Evolutionary conservation across 1,140 invertebrate species (phyloP), one percentile per base, ranked within the genome.

Genomic region (Drosophila suzukii): DNA sequence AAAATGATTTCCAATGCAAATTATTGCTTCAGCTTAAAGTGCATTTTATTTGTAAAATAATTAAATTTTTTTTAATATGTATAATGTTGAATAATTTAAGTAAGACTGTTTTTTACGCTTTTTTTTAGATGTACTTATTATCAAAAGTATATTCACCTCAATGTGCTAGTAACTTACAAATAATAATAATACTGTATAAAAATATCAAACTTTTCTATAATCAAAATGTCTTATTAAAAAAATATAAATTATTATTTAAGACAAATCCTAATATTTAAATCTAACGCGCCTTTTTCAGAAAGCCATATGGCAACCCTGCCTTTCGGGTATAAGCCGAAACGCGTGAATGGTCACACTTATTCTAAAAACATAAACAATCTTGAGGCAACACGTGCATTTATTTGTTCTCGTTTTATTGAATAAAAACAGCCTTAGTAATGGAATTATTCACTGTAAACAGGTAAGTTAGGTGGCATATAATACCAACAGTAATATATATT

Each of bases 361-460:
- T 44, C 34, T 27, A 12, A 71, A 81, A 86, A 85, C 70, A 46
- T 84, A 86, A 86, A 86, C 82, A 86, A 78, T 56, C 39, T 47
- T 4, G 17, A 34, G 15, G 32, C 66, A 81, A 83, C 83, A 88
- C 83, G 83, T 88, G 83, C 63, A 54, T 46, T 50, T 38, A 30
- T 6, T 57, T 56, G 34, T 41, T 13, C 27, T 59, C 20, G 5
- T 56, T 24, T 39, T 61, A 24, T 32, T 76, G 7, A 67, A 24
- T 61, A 44, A 51, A 70, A 62, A 4, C 2, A 38, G 7, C 8
- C 20, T n/a, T 10, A 74, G 54, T 15, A 75, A 92, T 92, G 91
- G 91, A 92, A 79, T 78, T 92, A 61, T 92, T 92, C 46, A 85
- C 89, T 46, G 89, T 92, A 36, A 92, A 92, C 67, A 81, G 91